Conservation (phyloP, 1,140 invertebrate species). For the Drosophila grimshawi region DNA sequence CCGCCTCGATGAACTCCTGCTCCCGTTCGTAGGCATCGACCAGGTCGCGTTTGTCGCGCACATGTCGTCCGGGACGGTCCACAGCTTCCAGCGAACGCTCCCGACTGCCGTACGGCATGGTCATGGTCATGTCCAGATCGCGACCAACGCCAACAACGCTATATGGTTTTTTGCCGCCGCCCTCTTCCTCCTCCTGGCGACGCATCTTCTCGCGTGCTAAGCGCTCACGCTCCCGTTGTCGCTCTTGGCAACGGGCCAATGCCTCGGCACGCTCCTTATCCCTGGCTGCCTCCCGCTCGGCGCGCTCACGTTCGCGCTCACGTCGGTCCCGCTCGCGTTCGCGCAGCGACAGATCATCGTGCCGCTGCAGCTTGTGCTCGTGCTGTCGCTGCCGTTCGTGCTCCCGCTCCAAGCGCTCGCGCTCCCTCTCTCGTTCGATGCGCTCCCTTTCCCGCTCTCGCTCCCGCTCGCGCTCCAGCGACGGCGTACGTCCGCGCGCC, state of each 20-base stretch:
- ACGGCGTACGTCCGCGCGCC: slow-evolving; percentile 72
- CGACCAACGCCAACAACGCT: slow-evolving; percentile 38
- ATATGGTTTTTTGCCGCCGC: slow-evolving; percentile 57
- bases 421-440: slow-evolving; percentile 83
- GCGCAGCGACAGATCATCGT: slow-evolving; percentile 82
- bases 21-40: slow-evolving; percentile 74
- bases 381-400: slow-evolving; percentile 62
- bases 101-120: slow-evolving; percentile 63
- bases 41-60: slow-evolving; percentile 62
- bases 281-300: slow-evolving; percentile 85
- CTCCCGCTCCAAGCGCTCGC: slow-evolving; percentile 81
- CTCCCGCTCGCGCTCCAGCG: slow-evolving; percentile 67
- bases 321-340: slow-evolving; percentile 85
- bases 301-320: slow-evolving; percentile 79
- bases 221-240: slow-evolving; percentile 87
- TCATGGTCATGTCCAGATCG: slow-evolving; percentile 65
- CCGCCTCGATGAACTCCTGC: slow-evolving; percentile 73
- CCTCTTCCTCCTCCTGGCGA: slow-evolving; percentile 84
- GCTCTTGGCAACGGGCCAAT: slow-evolving; percentile 86
- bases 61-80: slow-evolving; percentile 56
- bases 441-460: slow-evolving; percentile 63
- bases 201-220: slow-evolving; percentile 84
- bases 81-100: slow-evolving; percentile 76
- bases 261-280: slow-evolving; percentile 87
- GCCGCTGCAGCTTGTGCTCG: slow-evolving; percentile 59